Evolutionary conservation across 1,140 invertebrate species (phyloP).

Genomic region (Trichonephila clavipes): DNA sequence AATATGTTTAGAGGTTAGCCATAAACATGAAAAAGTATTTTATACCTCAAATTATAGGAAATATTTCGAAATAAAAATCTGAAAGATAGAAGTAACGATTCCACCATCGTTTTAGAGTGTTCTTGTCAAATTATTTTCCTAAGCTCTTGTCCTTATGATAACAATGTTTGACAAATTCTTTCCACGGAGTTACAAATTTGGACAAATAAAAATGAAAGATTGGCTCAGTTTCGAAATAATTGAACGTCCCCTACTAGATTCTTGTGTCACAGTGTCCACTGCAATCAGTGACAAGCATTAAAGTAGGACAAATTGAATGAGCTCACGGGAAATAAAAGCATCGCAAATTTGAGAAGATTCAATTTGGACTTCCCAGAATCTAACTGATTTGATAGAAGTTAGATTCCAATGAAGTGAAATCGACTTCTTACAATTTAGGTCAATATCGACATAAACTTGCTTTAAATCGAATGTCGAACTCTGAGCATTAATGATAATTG

Average conservation of each 20-base stretch:
- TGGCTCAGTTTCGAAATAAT: neutral
- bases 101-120: no score
- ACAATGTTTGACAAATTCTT: neutral
- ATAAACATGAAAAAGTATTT: no score
- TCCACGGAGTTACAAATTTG: neutral
- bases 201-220: neutral
- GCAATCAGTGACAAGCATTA: constrained; percentile 62
- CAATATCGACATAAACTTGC: constrained; percentile 52
- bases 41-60: no score
- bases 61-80: no score
- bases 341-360: constrained; percentile 68
- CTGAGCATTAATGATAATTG: constrained; percentile 40
- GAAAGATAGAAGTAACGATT: no score
- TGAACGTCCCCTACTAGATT: constrained; percentile 8
- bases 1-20: no score
- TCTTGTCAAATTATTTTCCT: no score
- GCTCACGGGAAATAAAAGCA: constrained; percentile 48
- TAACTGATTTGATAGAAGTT: constrained; percentile 61
- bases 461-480: constrained; percentile 47
- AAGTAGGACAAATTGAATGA: constrained; percentile 69
- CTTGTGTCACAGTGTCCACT: constrained; percentile 3
- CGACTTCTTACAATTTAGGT: constrained; percentile 53
- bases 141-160: no score
- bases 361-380: constrained; percentile 43
- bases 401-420: constrained; percentile 44